These are phyloP conservation scores for Paracentrotus lividus DNA, from an alignment of 53 echinoderm and acorn worm species.

Conservation along the genomic window DNA sequence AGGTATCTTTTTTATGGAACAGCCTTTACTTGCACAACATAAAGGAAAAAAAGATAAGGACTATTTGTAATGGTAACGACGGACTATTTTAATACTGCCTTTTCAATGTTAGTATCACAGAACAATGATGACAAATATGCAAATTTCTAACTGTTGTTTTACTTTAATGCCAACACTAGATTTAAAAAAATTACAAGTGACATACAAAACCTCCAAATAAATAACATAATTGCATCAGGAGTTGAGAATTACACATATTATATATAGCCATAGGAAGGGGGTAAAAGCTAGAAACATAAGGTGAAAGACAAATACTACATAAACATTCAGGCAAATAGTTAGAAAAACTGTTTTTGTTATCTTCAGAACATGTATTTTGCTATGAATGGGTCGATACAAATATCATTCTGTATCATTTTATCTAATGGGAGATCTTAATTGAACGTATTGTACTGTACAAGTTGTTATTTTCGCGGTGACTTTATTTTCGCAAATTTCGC, in stretches of 20 bases:
- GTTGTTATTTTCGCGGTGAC: too few relatives aligned
- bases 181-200: not conserved
- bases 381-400: too few relatives aligned
- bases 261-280: not conserved
- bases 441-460: too few relatives aligned
- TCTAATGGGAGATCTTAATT: too few relatives aligned
- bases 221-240: conserved; percentile 52
- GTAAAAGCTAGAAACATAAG: not conserved
- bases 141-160: not conserved
- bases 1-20: too few relatives aligned
- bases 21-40: too few relatives aligned
- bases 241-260: not conserved
- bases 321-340: not conserved
- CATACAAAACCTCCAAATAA: conserved; percentile 40
- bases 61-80: conserved; percentile 1
- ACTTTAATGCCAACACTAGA: conserved; percentile 14
- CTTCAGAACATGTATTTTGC: too few relatives aligned
- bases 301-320: conserved; percentile 50
- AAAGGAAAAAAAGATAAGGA: not conserved
- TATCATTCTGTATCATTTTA: too few relatives aligned
- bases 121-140: conserved; percentile 3
- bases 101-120: conserved; percentile 27
- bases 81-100: conserved; percentile 64
- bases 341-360: not conserved
- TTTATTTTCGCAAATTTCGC: too few relatives aligned